Percentiles rank a stretch among this genome's conserved stretches.
These are phyloP conservation scores for Tetraodon nigroviridis DNA, from an alignment of 2,113 vertebrate genomes.

Conservation along the genomic window DNA sequence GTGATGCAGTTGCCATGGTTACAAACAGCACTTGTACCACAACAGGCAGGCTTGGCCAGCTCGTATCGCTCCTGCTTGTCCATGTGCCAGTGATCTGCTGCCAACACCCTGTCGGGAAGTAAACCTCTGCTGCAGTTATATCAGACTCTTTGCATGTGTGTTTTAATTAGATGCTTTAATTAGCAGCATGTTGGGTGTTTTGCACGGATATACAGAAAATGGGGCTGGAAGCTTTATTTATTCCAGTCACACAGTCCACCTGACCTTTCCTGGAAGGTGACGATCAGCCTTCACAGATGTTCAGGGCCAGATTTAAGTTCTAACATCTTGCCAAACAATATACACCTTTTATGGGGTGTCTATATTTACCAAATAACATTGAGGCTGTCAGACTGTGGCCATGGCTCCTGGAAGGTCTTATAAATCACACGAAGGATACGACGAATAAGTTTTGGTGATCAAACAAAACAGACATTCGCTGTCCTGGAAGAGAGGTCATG, in stretches of 20 bases:
- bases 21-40: conserved; percentile 68
- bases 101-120: conserved; percentile 66
- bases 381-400: conserved; percentile 30
- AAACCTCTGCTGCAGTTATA: conserved; percentile 59
- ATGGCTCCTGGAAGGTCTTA: conserved; percentile 22
- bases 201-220: neutral
- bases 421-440: conserved; percentile 41
- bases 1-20: conserved; percentile 69
- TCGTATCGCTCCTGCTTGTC: conserved; percentile 65
- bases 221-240: conserved; percentile 10
- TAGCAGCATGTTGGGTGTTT: conserved; percentile 42
- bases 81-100: conserved; percentile 57
- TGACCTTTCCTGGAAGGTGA: conserved; percentile 25
- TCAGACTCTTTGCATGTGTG: conserved; percentile 33
- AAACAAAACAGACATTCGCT: conserved; percentile 37
- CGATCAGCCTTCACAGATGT: conserved; percentile 27
- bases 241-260: conserved; percentile 17
- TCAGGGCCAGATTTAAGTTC: conserved; percentile 31
- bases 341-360: conserved; percentile 39
- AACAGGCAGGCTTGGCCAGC: conserved; percentile 53
- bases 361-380: conserved; percentile 32
- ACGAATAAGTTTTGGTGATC: conserved; percentile 43
- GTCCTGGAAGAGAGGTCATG: conserved; percentile 25
- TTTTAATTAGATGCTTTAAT: conserved; percentile 53
- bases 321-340: conserved; percentile 28